These are phyloP conservation scores for Andrena hattorfiana DNA, from an alignment of 2,888 invertebrate species.

Conservation along the genomic window DNA sequence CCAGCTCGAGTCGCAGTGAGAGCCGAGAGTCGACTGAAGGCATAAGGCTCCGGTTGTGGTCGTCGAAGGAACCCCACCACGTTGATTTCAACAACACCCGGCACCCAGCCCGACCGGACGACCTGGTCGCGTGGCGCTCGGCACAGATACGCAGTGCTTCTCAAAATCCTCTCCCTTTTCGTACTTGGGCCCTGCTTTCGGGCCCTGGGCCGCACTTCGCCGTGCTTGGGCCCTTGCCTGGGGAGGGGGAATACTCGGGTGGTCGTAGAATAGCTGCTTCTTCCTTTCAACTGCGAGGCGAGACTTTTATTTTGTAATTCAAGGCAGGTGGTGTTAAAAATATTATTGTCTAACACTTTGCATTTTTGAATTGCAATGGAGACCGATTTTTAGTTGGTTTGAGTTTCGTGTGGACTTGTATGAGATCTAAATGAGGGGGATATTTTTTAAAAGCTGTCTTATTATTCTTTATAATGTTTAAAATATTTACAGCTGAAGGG, in stretches of 20 bases:
- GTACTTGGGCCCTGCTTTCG: background rate
- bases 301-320: background rate
- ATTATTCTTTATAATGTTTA: too few species aligned
- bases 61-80: constrained; percentile 83
- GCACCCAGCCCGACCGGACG: constrained; percentile 80
- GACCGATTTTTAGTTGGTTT: background rate
- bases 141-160: constrained; percentile 83
- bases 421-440: background rate
- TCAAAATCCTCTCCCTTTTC: constrained; percentile 75
- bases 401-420: background rate
- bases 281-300: background rate
- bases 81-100: constrained; percentile 82
- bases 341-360: background rate
- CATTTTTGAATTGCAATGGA: background rate
- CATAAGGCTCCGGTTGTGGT: constrained; percentile 79
- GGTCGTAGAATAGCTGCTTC: background rate
- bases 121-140: constrained; percentile 83
- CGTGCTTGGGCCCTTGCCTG: background rate
- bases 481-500: background rate
- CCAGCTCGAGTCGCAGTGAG: constrained; percentile 81
- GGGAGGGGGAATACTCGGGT: background rate
- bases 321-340: background rate
- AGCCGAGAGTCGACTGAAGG: constrained; percentile 83
- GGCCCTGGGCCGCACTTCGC: background rate
- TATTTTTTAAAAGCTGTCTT: background rate